These are phyloP conservation scores for Mylabris sibirica DNA, from an alignment of 2,888 invertebrate species.

Conservation along the genomic window DNA sequence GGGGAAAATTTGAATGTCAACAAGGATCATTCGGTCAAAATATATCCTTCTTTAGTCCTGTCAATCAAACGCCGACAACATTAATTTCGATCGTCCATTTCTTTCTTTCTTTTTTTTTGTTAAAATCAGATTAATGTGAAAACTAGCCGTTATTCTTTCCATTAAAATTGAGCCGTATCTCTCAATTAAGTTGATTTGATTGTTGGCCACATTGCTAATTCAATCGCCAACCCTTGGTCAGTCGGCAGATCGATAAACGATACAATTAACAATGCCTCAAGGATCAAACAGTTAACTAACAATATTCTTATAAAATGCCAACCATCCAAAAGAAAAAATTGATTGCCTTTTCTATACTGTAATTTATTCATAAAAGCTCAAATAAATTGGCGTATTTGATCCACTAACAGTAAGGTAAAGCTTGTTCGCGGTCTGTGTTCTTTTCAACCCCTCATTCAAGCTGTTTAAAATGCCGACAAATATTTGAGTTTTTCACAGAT, in stretches of 20 bases:
- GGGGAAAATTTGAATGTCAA: constrained; percentile 63
- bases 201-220: constrained; percentile 47
- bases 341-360: constrained; percentile 37
- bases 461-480: constrained; percentile 55
- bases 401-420: constrained; percentile 47
- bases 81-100: neutral
- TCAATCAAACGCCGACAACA: constrained; percentile 41
- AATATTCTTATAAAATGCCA: constrained; percentile 23
- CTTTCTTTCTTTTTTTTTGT: neutral
- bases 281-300: constrained; percentile 36
- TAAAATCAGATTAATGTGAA: neutral
- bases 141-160: neutral
- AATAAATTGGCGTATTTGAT: constrained; percentile 55
- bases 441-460: constrained; percentile 44
- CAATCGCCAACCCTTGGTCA: constrained; percentile 41
- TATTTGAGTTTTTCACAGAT: constrained; percentile 54
- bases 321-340: constrained; percentile 38
- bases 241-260: constrained; percentile 44
- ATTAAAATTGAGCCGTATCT: constrained; percentile 39
- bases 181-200: constrained; percentile 53
- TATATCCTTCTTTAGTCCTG: constrained; percentile 42
- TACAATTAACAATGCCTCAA: constrained; percentile 42
- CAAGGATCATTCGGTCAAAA: constrained; percentile 58
- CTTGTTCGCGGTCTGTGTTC: constrained; percentile 36
- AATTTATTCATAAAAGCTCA: constrained; percentile 55